Percentiles rank a stretch among this genome's conserved stretches.
Conservation (phyloP, 2,797 vertebrate genomes). For the Tapirus indicus region DNA sequence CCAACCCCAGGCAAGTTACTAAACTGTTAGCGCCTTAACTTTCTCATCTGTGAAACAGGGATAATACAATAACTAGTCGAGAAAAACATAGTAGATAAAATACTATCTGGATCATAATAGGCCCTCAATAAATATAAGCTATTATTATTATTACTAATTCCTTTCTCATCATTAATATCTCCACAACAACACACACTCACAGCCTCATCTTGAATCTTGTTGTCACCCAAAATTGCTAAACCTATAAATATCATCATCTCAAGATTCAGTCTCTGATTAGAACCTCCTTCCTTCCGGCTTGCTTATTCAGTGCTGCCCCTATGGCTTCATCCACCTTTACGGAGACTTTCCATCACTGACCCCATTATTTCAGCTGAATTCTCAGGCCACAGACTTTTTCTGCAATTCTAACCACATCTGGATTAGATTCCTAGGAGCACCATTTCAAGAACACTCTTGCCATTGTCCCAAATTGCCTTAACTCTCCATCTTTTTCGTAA, state of each 20-base stretch:
- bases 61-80: neutral
- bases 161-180: neutral
- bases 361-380: neutral
- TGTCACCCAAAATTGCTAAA: neutral
- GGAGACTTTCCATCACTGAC: neutral
- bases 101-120: neutral
- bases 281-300: neutral
- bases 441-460: neutral
- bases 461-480: neutral
- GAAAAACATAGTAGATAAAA: neutral
- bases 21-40: neutral
- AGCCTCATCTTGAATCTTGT: neutral
- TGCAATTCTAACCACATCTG: neutral
- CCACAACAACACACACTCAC: neutral
- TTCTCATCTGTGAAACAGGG: neutral
- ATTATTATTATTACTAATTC: neutral
- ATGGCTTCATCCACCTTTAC: neutral
- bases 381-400: neutral
- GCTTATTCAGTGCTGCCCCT: neutral
- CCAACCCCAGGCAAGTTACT: neutral
- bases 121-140: neutral
- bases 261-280: neutral
- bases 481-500: neutral
- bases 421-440: neutral
- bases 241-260: neutral